Conservation (phyloP, 2,797 vertebrate genomes). For the Nothura maculosa region DNA sequence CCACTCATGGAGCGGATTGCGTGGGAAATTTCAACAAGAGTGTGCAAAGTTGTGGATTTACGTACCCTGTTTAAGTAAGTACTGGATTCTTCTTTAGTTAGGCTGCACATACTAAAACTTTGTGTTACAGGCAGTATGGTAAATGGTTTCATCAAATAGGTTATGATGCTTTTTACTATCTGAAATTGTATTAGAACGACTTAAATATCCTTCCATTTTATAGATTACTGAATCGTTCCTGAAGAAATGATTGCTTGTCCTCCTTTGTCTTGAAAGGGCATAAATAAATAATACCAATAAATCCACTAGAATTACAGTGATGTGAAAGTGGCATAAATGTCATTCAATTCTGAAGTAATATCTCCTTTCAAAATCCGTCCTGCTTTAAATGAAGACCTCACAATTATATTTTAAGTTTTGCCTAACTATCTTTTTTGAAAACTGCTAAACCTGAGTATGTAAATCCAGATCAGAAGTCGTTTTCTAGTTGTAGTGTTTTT, state of each 20-base stretch:
- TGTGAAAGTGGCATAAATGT: background rate
- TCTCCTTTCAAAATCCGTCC: background rate
- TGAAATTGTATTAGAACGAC: background rate
- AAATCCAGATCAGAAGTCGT: background rate
- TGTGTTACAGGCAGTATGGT: accelerated
- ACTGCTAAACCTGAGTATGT: background rate
- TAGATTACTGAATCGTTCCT: background rate
- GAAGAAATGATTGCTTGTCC: background rate
- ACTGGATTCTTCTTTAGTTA: background rate
- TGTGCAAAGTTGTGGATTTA: constrained; percentile 83
- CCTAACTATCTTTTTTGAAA: background rate
- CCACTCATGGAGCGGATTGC: constrained; percentile 92
- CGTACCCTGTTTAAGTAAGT: constrained; percentile 88
- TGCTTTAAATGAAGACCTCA: background rate
- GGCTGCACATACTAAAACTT: background rate
- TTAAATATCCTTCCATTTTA: background rate
- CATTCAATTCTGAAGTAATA: background rate
- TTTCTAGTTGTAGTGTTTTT: background rate
- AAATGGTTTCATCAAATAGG: background rate
- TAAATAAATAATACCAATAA: background rate
- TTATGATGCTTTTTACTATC: background rate
- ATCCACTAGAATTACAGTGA: background rate
- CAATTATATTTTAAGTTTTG: background rate
- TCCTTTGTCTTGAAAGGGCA: background rate
- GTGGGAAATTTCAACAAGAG: constrained; percentile 91